A percentile compares a stretch with the other conserved stretches of the same genome.
Conservation (phyloP, 2,797 vertebrate species). For the Amazona ochrocephala region DNA sequence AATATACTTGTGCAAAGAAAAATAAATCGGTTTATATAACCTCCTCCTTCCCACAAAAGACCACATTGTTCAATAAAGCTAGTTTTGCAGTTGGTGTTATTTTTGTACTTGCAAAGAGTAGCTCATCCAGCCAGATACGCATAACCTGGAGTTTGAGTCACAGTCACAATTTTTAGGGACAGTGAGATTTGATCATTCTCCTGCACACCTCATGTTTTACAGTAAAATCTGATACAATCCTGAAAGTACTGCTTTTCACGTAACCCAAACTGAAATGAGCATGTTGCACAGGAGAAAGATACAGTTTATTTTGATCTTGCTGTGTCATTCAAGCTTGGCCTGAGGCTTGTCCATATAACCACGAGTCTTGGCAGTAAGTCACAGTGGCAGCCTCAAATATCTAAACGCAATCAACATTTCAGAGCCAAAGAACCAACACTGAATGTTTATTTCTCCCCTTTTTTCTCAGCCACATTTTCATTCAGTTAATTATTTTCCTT, state of each 20-base stretch:
- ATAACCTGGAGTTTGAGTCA: slow-evolving; percentile 11
- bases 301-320: slow-evolving; percentile 37
- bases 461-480: neutral
- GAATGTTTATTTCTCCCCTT: neutral
- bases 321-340: slow-evolving; percentile 30
- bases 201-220: slow-evolving; percentile 38
- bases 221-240: slow-evolving; percentile 9
- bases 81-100: neutral
- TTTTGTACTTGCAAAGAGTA: neutral
- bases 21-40: neutral
- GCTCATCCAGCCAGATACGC: neutral
- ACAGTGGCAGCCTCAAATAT: neutral
- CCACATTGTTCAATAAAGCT: neutral
- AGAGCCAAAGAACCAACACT: neutral
- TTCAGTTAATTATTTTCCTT: slow-evolving; percentile 52
- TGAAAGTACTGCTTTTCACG: neutral
- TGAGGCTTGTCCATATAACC: neutral
- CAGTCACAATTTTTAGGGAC: neutral
- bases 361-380: neutral
- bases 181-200: neutral
- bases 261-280: neutral
- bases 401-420: slow-evolving; percentile 2
- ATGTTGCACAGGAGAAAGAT: neutral
- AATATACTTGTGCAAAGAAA: neutral
- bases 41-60: neutral